phyloP scores from a whole-genome alignment of 2,113 vertebrate species.

The Apaloderma vittatum region DNA sequence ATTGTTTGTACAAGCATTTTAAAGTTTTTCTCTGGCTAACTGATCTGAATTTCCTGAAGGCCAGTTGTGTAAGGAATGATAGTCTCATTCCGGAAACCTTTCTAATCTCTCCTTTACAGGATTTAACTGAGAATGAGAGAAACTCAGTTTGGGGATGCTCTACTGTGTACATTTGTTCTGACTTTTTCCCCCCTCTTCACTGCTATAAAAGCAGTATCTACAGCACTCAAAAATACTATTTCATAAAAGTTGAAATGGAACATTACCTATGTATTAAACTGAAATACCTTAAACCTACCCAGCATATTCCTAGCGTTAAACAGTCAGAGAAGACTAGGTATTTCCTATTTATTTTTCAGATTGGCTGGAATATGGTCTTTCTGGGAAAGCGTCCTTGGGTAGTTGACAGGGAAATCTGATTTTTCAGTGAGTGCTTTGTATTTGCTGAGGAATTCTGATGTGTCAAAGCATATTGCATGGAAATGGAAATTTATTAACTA shows the following conservation, averaged over 20 bases:
- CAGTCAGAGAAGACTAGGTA: conserved; percentile 16
- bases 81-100: background rate
- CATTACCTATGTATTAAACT: conserved; percentile 3
- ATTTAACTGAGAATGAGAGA: background rate
- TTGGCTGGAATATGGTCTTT: conserved; percentile 47
- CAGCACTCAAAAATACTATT: background rate
- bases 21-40: background rate
- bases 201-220: background rate
- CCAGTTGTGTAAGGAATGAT: background rate
- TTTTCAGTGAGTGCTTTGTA: conserved; percentile 50
- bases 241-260: background rate
- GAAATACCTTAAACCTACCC: conserved; percentile 12
- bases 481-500: conserved; percentile 63
- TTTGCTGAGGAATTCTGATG: conserved; percentile 43
- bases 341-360: conserved; percentile 74
- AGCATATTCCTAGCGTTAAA: background rate
- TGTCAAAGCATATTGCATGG: conserved; percentile 31
- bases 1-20: background rate
- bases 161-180: background rate
- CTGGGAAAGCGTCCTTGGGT: conserved; percentile 24
- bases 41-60: background rate
- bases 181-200: background rate
- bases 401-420: conserved; percentile 48
- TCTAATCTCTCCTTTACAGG: background rate
- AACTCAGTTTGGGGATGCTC: background rate